phyloP scores from a whole-genome alignment of 2,797 vertebrate genomes.

The Arrhamphus sclerolepis region DNA sequence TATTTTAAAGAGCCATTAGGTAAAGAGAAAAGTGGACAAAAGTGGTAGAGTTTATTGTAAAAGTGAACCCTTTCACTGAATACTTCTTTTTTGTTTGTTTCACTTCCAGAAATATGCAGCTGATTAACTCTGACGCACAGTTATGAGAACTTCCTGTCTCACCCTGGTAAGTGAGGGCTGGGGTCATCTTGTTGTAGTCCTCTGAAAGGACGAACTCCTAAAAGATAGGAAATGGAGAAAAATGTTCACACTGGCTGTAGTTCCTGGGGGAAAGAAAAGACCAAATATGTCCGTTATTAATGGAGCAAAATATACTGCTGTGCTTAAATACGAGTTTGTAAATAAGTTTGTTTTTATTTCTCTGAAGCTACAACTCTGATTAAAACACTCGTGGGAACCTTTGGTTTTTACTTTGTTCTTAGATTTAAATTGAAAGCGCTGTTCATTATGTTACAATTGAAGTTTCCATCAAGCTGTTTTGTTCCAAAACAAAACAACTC shows the following conservation, averaged over 20 bases:
- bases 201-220: conserved; percentile 97
- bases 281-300: no score
- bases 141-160: conserved; percentile 61
- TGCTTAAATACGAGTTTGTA: background rate
- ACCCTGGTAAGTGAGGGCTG: conserved; percentile 92
- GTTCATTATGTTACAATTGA: background rate
- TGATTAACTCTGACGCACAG: background rate
- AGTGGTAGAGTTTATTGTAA: background rate
- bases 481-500: conserved; percentile 16
- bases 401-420: background rate
- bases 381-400: conserved; percentile 3
- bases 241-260: background rate
- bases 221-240: conserved; percentile 43
- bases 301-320: no score
- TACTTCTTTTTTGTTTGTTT: background rate
- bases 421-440: no score
- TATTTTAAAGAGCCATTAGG: background rate
- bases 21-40: background rate
- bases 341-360: conserved; percentile 6
- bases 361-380: background rate
- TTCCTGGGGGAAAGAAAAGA: no score
- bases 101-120: background rate
- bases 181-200: conserved; percentile 98
- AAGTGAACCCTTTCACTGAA: background rate
- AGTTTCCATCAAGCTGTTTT: background rate